Base-by-base conservation (phyloP, 2,113 vertebrate genomes). In the Sebastes fasciatus region DNA sequence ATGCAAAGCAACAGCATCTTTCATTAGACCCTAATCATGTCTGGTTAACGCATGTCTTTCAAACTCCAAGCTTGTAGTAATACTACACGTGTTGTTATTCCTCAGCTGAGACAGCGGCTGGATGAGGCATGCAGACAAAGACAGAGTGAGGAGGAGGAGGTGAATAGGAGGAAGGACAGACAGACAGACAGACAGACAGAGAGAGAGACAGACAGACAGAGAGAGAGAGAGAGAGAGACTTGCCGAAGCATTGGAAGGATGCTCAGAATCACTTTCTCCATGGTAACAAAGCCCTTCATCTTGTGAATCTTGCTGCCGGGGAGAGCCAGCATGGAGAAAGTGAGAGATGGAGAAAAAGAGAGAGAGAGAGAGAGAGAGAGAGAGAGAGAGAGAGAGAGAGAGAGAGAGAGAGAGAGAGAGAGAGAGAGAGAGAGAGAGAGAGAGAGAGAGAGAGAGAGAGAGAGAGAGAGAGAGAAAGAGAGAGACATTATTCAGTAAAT, bases 221-320 rank as follows among this genome's bases (percentile, higher is more conserved):
- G 14, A 62, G 62, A 85, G 76, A 73, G 11, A 79, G 34, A 75
- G 13, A 94, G 90, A 90, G 93, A 99, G 93, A 99, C 96, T 98
- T 98, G 98, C 97, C 97, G 94, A 86, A 88, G 93, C 68, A 65
- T 52, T 80, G 83, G 91, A 83, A 52, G 91, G 95, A 96, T 96
- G 96, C 88, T 98, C 97, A 94, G 95, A 94, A 92, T 97, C 97
- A 93, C 94, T 95, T 43, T 92, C 92, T 79, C 72, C 86, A 91
- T 96, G 96, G 94, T 96, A 96, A 96, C 95, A 95, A 96, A 94
- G 96, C 88, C 95, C 96, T 87, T 98, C 97, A 75, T 93, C 91
- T 62, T 71, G 74, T 69, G 79, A 82, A 91, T 98, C 97, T 97
- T 97, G 97, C 91, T 94, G 92, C 93, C 95, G 91, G 89, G 77